Evolutionary conservation across 1,140 invertebrate genomes (phyloP).

Genomic region (Euwallacea fornicatus): DNA sequence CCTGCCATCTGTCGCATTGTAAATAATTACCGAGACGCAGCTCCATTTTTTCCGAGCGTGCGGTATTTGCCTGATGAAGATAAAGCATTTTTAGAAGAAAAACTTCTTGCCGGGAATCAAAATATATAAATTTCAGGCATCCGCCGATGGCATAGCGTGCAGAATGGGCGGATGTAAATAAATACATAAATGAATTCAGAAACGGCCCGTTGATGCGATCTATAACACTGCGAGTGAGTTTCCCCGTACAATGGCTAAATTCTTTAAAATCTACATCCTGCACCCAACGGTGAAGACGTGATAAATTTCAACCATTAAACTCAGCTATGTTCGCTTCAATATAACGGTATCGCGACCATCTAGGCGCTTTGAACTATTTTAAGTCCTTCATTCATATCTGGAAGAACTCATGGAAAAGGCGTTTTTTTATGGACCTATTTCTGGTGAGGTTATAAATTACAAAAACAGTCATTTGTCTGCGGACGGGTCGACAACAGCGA

Average conservation of each 20-base stretch:
- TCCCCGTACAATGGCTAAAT: neutral
- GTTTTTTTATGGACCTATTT: slow-evolving; percentile 37
- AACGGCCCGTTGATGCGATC: slow-evolving; percentile 37
- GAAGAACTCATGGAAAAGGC: neutral
- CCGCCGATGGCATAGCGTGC: slow-evolving; percentile 29
- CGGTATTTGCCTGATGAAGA: neutral
- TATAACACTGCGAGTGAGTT: slow-evolving; percentile 35
- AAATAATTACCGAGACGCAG: neutral
- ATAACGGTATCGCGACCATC: neutral
- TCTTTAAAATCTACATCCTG: slow-evolving; percentile 10
- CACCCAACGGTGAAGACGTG: slow-evolving; percentile 5
- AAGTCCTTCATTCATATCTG: neutral
- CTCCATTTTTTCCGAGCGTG: neutral
- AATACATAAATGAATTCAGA: slow-evolving; percentile 41
- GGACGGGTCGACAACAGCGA: slow-evolving; percentile 49
- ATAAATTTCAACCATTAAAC: slow-evolving; percentile 4
- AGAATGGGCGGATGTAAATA: slow-evolving; percentile 37
- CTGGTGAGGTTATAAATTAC: slow-evolving; percentile 47
- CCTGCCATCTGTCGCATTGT: slow-evolving; percentile 20
- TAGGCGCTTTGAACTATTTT: neutral
- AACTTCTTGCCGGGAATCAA: neutral
- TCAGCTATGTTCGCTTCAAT: slow-evolving; percentile 1
- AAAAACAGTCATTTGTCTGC: slow-evolving; percentile 52
- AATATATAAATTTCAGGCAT: slow-evolving; percentile 28
- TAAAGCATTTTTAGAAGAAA: slow-evolving; percentile 2